These are phyloP conservation scores for Brachionus paranguensis DNA, from an alignment of 1,140 invertebrate genomes.

Conservation along the genomic window DNA sequence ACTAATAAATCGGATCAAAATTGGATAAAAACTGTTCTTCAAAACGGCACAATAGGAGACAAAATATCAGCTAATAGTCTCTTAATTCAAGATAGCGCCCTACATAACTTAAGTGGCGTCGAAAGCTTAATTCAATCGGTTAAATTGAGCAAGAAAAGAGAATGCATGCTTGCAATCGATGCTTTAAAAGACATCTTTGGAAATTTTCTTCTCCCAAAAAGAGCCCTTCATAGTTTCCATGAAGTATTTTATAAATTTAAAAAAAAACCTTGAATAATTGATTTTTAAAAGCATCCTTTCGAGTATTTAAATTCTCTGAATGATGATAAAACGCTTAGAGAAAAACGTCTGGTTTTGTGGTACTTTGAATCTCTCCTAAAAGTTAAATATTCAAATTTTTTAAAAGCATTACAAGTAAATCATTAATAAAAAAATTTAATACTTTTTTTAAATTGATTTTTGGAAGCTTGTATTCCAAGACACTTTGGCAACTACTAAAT, in stretches of 20 bases:
- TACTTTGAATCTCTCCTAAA: slow-evolving; percentile 79
- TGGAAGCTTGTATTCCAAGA: slow-evolving; percentile 61
- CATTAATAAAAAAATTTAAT: neutral
- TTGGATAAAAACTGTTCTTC: slow-evolving; percentile 74
- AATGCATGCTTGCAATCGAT: slow-evolving; percentile 63
- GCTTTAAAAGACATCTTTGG: slow-evolving; percentile 41
- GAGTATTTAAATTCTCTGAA: slow-evolving; percentile 45
- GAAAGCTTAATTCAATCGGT: slow-evolving; percentile 70
- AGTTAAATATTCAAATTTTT: slow-evolving; percentile 67
- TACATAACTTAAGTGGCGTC: slow-evolving; percentile 69
- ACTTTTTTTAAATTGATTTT: neutral
- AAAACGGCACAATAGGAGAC: slow-evolving; percentile 73
- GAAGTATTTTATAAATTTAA: neutral
- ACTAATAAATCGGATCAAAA: slow-evolving; percentile 52
- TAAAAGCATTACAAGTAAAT: slow-evolving; percentile 61
- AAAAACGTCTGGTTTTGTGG: slow-evolving; percentile 59
- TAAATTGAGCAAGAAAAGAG: slow-evolving; percentile 72
- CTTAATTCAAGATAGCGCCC: slow-evolving; percentile 73
- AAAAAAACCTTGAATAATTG: neutral
- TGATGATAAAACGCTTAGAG: slow-evolving; percentile 53
- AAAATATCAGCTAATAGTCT: slow-evolving; percentile 77
- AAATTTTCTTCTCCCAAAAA: slow-evolving; percentile 9
- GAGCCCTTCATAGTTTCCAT: slow-evolving; percentile 35
- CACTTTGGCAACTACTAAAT: slow-evolving; percentile 70
- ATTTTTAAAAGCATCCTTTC: slow-evolving; percentile 59